These are phyloP conservation scores for Musca vetustissima DNA, from an alignment of 1,140 invertebrate species.

Conservation along the genomic window DNA sequence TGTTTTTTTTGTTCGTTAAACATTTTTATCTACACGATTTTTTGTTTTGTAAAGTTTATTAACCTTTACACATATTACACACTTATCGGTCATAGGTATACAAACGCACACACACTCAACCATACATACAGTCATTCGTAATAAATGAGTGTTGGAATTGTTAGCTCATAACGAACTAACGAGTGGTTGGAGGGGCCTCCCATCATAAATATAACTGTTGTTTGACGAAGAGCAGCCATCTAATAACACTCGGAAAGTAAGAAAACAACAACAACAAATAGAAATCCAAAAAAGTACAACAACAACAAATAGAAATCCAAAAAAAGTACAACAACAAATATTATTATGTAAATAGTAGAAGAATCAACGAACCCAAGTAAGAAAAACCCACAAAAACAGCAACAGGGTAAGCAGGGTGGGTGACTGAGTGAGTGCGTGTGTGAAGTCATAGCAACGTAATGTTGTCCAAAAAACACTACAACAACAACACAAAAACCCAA, in stretches of 20 bases:
- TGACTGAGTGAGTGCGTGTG: no score
- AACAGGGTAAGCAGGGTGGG: no score
- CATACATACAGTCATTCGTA: no score
- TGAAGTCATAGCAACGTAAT: no score
- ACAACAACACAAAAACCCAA: no score
- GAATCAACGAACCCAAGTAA: neutral
- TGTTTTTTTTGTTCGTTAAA: neutral
- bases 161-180: no score
- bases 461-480: no score
- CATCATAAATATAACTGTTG: constrained; percentile 9
- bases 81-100: constrained; percentile 17
- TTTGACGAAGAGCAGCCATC: constrained; percentile 2
- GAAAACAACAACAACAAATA: no score
- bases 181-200: no score
- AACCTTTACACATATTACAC: constrained; percentile 17
- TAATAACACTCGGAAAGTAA: neutral
- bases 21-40: constrained; percentile 1
- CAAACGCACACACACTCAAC: neutral
- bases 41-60: constrained; percentile 14
- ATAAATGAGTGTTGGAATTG: no score
- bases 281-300: neutral
- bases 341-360: constrained; percentile 20
- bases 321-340: no score
- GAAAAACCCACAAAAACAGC: no score
- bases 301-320: constrained; percentile 8